phyloP scores from a whole-genome alignment of 2,888 invertebrate genomes.

The Scaptomyza polygonia region DNA sequence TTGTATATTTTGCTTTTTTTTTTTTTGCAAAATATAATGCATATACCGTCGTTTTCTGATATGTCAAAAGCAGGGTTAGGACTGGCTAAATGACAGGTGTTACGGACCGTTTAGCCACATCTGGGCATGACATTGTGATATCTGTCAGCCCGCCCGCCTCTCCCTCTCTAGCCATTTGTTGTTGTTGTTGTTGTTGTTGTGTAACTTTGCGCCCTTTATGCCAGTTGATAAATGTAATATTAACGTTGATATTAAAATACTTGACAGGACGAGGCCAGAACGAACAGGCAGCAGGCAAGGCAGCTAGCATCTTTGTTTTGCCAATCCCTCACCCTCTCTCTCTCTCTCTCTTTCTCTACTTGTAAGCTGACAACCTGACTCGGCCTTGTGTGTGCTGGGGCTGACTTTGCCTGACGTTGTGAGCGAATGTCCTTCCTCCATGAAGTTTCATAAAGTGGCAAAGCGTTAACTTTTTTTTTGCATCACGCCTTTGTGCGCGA shows the following conservation, averaged over 20 bases:
- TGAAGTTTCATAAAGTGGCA: constrained; percentile 10
- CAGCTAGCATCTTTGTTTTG: constrained; percentile 1
- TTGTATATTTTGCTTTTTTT: too few species aligned
- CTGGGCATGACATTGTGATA: constrained; percentile 48
- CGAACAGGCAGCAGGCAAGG: not conserved
- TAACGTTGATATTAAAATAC: constrained; percentile 64
- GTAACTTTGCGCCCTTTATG: constrained; percentile 11
- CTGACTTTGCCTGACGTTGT: constrained; percentile 1
- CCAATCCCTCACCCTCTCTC: not conserved
- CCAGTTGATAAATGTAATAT: constrained; percentile 62
- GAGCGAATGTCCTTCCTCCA: not conserved
- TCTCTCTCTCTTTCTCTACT: not conserved
- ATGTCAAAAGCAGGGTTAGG: too few species aligned
- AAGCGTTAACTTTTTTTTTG: constrained; percentile 9
- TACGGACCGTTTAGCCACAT: constrained; percentile 13
- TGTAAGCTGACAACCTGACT: not conserved
- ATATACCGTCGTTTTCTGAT: too few species aligned
- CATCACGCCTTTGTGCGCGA: constrained; percentile 21
- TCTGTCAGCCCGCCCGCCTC: not conserved
- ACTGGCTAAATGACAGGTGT: constrained; percentile 37
- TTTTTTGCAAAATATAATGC: too few species aligned
- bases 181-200: too few species aligned
- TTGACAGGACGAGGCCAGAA: constrained; percentile 37
- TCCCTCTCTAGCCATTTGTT: not conserved
- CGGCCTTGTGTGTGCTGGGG: not conserved